Evolutionary conservation across 1,140 invertebrate genomes (phyloP).

Genomic region (Pseudomyrmex gracilis): DNA sequence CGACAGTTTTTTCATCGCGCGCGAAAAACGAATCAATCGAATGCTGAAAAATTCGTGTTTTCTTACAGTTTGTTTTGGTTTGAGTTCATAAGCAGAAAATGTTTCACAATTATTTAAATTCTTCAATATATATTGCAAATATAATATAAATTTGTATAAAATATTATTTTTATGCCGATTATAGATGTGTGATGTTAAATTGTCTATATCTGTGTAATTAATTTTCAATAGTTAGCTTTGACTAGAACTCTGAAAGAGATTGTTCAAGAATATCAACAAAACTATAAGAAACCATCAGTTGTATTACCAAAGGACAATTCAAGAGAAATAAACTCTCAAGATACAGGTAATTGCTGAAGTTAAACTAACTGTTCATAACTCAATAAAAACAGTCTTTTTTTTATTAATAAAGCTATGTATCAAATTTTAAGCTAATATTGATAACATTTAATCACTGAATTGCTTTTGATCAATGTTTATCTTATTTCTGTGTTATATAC

Average conservation of each 20-base stretch:
- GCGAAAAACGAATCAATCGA: no score
- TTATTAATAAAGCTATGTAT: neutral
- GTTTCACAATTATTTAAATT: no score
- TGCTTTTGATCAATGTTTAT: no score
- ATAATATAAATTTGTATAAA: no score
- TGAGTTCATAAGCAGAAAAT: no score
- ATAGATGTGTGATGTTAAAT: neutral
- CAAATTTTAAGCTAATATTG: neutral
- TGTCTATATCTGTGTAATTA: neutral
- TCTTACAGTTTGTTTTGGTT: no score
- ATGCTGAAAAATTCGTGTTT: no score
- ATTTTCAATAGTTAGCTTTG: slow-evolving; percentile 73
- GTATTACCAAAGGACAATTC: slow-evolving; percentile 1
- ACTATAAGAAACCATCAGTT: neutral
- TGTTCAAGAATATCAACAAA: slow-evolving; percentile 67
- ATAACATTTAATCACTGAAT: neutral
- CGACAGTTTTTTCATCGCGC: no score
- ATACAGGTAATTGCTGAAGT: slow-evolving; percentile 52
- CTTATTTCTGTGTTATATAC: neutral
- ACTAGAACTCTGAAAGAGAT: slow-evolving; percentile 78
- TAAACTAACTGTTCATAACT: neutral
- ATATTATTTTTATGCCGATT: no score
- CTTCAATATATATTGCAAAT: no score
- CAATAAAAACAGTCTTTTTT: neutral
- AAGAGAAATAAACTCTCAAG: neutral